phyloP scores from a whole-genome alignment of 2,797 vertebrate species.

The Aratinga solstitialis region DNA sequence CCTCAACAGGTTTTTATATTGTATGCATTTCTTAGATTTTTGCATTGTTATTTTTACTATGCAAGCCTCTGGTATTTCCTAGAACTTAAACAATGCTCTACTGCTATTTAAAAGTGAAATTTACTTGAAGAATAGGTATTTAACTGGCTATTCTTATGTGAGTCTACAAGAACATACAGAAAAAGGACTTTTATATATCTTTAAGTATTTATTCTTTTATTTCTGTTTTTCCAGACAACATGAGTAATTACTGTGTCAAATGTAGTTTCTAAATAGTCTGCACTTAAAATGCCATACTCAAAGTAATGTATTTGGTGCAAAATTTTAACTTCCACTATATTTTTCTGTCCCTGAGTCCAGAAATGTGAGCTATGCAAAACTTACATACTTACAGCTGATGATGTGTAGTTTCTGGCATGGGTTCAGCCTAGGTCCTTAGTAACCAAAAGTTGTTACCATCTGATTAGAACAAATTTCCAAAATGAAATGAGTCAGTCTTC shows the following conservation, averaged over 20 bases:
- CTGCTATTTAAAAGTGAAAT: not conserved
- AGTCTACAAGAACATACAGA: not conserved
- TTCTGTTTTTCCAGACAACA: not conserved
- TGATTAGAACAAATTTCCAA: conserved; percentile 15
- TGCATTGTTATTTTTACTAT: not conserved
- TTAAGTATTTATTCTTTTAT: not conserved
- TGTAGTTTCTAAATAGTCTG: not conserved
- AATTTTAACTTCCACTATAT: not conserved
- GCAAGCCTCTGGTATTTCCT: not conserved
- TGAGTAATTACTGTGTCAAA: not conserved
- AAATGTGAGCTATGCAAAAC: not conserved
- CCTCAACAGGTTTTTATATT: not conserved
- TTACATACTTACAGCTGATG: not conserved
- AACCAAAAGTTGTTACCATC: not conserved
- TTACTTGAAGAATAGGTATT: not conserved
- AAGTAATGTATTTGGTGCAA: not conserved
- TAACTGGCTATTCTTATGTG: not conserved
- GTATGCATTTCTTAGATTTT: not conserved
- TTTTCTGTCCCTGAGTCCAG: not conserved
- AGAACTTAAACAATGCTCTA: not conserved
- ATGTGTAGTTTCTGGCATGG: not conserved
- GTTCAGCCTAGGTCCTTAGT: not conserved
- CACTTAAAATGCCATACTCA: not conserved
- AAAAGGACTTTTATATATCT: not conserved
- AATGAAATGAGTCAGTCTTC: conserved; percentile 9